Evolutionary conservation across 2,113 vertebrate genomes (phyloP).

Genomic region (Pampusana beccarii): DNA sequence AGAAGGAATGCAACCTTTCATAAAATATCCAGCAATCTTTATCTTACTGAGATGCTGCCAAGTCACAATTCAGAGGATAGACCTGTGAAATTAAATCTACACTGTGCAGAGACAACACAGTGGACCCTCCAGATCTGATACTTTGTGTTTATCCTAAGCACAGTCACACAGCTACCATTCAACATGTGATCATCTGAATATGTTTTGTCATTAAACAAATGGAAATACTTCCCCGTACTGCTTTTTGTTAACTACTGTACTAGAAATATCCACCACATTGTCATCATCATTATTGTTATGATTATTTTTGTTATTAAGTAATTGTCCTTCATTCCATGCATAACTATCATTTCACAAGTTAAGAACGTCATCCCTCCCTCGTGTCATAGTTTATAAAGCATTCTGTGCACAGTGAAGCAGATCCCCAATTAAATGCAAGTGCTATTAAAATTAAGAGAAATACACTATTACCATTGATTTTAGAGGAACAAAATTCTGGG

Average conservation of each 20-base stretch:
- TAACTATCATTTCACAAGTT: slow-evolving; percentile 10
- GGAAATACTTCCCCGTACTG: not conserved
- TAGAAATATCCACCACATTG: slow-evolving; percentile 23
- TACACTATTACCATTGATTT: slow-evolving; percentile 42
- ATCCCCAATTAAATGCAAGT: slow-evolving; percentile 65
- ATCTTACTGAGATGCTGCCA: slow-evolving; percentile 30
- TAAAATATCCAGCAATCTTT: slow-evolving; percentile 58
- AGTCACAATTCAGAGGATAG: slow-evolving; percentile 71
- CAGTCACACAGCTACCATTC: not conserved
- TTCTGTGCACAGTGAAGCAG: slow-evolving; percentile 52
- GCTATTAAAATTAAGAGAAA: slow-evolving; percentile 61
- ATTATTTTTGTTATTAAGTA: not conserved
- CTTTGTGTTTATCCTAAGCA: not conserved
- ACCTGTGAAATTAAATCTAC: slow-evolving; percentile 67
- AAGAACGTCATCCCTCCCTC: not conserved
- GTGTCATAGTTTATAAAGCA: slow-evolving; percentile 24
- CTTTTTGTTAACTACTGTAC: slow-evolving; percentile 13
- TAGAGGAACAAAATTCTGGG: slow-evolving; percentile 69
- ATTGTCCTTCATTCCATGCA: slow-evolving; percentile 26
- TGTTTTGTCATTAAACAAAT: not conserved
- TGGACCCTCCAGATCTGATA: not conserved
- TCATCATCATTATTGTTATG: not conserved
- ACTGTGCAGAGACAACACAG: slow-evolving; percentile 26
- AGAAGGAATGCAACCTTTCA: slow-evolving; percentile 57
- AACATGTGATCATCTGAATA: not conserved